Percentiles rank a stretch among this genome's conserved stretches.
These are phyloP conservation scores for Lanius collurio DNA, from an alignment of 2,113 vertebrate species.

Conservation along the genomic window DNA sequence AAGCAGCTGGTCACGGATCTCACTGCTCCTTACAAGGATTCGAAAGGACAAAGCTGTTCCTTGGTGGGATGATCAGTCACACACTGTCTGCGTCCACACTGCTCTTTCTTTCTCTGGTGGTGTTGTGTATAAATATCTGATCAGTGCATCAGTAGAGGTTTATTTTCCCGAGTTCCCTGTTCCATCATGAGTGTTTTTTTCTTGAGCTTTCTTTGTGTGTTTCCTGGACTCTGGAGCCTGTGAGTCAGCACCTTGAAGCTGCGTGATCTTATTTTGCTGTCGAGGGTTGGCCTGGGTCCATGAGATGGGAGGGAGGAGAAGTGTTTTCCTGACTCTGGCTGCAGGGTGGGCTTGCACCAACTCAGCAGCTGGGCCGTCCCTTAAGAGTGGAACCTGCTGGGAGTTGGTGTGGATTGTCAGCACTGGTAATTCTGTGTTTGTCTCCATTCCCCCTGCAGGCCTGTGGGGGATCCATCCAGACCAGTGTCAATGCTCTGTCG, in stretches of 20 bases:
- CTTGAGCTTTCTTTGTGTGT: background rate
- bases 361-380: background rate
- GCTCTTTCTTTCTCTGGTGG: background rate
- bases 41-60: background rate
- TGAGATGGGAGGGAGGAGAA: background rate
- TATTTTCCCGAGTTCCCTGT: background rate
- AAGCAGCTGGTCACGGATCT: rapidly evolving
- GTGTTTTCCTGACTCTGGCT: background rate
- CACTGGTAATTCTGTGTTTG: rapidly evolving
- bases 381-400: background rate
- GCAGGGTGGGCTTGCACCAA: background rate
- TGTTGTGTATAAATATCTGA: rapidly evolving
- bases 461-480: slow-evolving; percentile 97
- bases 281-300: background rate
- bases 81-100: rapidly evolving
- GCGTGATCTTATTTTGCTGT: background rate
- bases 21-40: background rate
- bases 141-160: background rate
- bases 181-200: background rate
- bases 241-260: background rate
- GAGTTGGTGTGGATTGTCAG: background rate
- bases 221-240: background rate
- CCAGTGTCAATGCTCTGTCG: slow-evolving; percentile 82
- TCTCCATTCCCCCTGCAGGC: slow-evolving; percentile 71
- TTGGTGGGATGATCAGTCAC: rapidly evolving